Conservation (phyloP, 2,888 invertebrate species). For the Nebria brevicollis region DNA sequence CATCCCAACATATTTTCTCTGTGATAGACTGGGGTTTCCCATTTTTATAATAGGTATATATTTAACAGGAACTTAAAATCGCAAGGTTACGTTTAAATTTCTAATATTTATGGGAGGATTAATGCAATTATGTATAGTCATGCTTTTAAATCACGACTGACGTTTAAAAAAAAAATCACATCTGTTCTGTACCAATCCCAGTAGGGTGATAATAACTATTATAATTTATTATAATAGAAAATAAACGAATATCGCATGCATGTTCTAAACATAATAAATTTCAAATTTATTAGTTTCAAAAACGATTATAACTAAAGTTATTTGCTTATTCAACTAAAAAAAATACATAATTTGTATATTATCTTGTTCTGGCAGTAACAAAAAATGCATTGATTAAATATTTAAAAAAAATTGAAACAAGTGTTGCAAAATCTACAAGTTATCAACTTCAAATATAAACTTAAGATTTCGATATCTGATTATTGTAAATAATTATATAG, state of each 20-base stretch:
- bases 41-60: background rate
- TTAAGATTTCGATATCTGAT: background rate
- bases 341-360: background rate
- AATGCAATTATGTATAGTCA: no score
- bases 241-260: no score
- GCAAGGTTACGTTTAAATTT: no score
- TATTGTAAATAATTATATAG: background rate
- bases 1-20: background rate
- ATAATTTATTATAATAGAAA: no score
- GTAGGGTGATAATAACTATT: no score
- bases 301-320: constrained; percentile 17
- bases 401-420: background rate
- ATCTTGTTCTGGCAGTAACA: background rate
- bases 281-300: constrained; percentile 10
- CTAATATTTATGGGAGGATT: no score
- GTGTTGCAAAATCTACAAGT: background rate
- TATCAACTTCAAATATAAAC: background rate
- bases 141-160: no score
- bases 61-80: background rate
- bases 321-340: constrained; percentile 1
- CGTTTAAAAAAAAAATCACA: no score
- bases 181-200: no score
- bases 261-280: background rate
- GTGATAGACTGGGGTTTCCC: background rate
- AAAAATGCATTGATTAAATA: background rate